These are phyloP conservation scores for Keiferia lycopersicella DNA, from an alignment of 2,888 invertebrate genomes.

Conservation along the genomic window DNA sequence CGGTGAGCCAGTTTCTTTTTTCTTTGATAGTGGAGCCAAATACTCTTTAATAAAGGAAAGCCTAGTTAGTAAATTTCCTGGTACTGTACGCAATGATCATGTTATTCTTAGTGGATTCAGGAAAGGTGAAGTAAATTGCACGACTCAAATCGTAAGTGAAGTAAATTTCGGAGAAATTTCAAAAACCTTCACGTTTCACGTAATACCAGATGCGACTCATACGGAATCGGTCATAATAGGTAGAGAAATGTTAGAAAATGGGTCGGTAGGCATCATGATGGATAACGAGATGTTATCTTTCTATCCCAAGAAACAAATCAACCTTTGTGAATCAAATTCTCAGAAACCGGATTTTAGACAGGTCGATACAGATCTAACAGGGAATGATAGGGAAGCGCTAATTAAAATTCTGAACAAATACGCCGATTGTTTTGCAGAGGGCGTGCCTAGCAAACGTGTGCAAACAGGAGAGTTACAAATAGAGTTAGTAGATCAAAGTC, in stretches of 20 bases:
- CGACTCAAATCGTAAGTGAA: neutral
- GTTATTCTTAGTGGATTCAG: conserved; percentile 37
- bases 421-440: conserved; percentile 1
- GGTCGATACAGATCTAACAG: conserved; percentile 6
- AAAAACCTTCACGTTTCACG: neutral
- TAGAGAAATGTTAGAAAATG: too few species aligned
- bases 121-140: neutral
- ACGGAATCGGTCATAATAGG: neutral
- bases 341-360: neutral
- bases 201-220: conserved; percentile 9
- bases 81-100: conserved; percentile 23
- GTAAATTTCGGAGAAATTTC: neutral
- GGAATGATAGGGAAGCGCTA: neutral
- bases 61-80: conserved; percentile 22
- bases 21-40: conserved; percentile 38
- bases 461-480: conserved; percentile 8
- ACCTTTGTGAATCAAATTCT: neutral
- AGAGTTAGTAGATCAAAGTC: conserved; percentile 11
- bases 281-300: neutral
- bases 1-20: conserved; percentile 35
- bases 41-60: conserved; percentile 37
- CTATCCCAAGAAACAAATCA: neutral
- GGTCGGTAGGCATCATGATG: neutral
- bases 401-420: conserved; percentile 1
- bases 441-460: neutral